Conservation (phyloP, 2,888 invertebrate species). For the Plusia festucae region DNA sequence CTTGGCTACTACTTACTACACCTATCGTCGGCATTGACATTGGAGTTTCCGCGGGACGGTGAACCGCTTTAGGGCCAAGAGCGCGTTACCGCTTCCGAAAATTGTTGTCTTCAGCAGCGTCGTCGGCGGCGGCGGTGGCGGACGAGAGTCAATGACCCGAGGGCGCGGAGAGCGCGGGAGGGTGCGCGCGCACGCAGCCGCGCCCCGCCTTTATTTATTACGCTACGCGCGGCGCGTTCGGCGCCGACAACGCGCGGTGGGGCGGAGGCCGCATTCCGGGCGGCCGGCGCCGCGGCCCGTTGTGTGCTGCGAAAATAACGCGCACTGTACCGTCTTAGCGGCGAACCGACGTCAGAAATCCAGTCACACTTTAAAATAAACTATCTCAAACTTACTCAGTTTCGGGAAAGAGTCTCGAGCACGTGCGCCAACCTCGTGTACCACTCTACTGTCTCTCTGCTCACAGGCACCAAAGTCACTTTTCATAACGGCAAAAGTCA, state of each 20-base stretch:
- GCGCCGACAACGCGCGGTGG: conserved; percentile 82
- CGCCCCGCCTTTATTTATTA: conserved; percentile 89
- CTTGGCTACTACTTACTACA: conserved; percentile 48
- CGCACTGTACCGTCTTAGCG: conserved; percentile 70
- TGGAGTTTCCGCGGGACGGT: conserved; percentile 69
- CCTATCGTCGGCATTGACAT: conserved; percentile 84
- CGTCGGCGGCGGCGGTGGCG: conserved; percentile 66
- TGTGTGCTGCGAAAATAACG: conserved; percentile 83
- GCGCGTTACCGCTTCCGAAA: conserved; percentile 76
- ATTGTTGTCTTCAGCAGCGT: conserved; percentile 80
- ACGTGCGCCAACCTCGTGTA: conserved; percentile 82
- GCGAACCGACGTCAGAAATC: conserved; percentile 70
- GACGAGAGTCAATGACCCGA: conserved; percentile 86
- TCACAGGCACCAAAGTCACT: conserved; percentile 81
- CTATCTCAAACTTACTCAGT: conserved; percentile 82
- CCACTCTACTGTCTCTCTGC: conserved; percentile 68
- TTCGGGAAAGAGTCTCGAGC: conserved; percentile 71
- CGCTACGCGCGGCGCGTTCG: conserved; percentile 85
- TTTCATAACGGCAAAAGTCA: conserved; percentile 67
- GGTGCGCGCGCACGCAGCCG: conserved; percentile 88
- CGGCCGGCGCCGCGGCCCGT: conserved; percentile 74
- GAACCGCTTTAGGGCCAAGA: conserved; percentile 73
- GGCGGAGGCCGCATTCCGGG: conserved; percentile 86
- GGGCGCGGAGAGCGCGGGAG: conserved; percentile 84
- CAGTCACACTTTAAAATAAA: conserved; percentile 86